Conservation (phyloP, 2,113 vertebrate species). For the Hippolais icterina region DNA sequence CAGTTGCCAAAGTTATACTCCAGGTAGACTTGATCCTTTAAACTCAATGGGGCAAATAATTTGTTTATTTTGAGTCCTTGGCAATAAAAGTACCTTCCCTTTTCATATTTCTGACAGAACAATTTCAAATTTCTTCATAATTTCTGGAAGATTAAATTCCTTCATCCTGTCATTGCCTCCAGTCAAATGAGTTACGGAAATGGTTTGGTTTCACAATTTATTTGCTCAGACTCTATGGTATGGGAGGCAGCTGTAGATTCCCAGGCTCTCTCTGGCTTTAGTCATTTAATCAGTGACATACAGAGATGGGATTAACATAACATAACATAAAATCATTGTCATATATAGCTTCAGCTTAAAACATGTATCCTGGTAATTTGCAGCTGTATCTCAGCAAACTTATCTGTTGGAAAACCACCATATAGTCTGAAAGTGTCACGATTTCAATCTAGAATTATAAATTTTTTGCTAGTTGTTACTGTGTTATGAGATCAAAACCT, state of each 20-base stretch:
- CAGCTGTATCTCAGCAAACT: background rate
- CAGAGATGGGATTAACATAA: background rate
- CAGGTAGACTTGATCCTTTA: background rate
- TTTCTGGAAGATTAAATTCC: background rate
- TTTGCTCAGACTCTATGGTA: background rate
- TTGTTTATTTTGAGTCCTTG: background rate
- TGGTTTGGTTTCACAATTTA: background rate
- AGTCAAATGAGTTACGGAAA: background rate
- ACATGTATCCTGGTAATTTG: background rate
- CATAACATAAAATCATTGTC: background rate
- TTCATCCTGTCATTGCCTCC: background rate
- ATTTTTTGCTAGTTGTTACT: background rate
- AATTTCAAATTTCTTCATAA: background rate
- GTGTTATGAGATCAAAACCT: background rate
- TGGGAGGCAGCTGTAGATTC: background rate
- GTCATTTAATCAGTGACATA: background rate
- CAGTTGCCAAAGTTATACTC: background rate
- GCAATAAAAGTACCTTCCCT: background rate
- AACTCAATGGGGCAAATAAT: background rate
- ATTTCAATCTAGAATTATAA: background rate
- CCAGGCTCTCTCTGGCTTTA: background rate
- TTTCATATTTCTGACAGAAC: background rate
- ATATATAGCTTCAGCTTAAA: background rate
- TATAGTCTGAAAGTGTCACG: background rate
- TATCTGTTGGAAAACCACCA: background rate